Evolutionary conservation across 2,888 invertebrate species (phyloP), one percentile per base, ranked within the genome.

Genomic region (Automeris io): DNA sequence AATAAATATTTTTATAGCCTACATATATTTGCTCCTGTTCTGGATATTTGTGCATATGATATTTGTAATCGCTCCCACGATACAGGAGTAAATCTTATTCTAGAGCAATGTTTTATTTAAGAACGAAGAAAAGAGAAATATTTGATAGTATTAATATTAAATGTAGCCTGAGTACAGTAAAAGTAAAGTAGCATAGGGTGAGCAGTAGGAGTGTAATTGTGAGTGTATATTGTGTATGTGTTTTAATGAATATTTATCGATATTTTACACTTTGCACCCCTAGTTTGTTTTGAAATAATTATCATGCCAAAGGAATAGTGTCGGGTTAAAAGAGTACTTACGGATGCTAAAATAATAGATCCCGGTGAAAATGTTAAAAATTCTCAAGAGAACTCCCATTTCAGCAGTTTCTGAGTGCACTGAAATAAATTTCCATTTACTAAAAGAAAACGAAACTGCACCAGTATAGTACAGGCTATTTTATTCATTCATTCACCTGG

Each of bases 251-350:
- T n/a, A n/a, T n/a, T n/a, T n/a, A n/a, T n/a, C n/a, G n/a, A n/a
- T n/a, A n/a, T n/a, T n/a, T n/a, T n/a, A n/a, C 1, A n/a, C 4
- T 16, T 3, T 16, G 5, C 13, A 16, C 16, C n/a, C n/a, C 16
- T 26, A 26, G 12, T 29, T 5, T 29, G n/a, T 29, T 16, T 16
- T n/a, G 13, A 29, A 29, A 29, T 29, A 29, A 29, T 29, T 29
- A 29, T 16, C 29, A 29, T 16, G 29, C 16, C 29, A 29, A 29
- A 29, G 29, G 29, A 29, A 29, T 8, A 29, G 11, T 29, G n/a
- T 16, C 16, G 8, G 16, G 29, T 29, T n/a, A 29, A 29, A 12
- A 16, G 29, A 16, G 29, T 29, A 5, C 8, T n/a, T n/a, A 29
- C 29, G 13, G 29, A 16, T 5, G 29, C n/a, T 29, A 29, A 29